phyloP scores from a whole-genome alignment of 2,888 invertebrate genomes.

The Lochmaea crataegi region DNA sequence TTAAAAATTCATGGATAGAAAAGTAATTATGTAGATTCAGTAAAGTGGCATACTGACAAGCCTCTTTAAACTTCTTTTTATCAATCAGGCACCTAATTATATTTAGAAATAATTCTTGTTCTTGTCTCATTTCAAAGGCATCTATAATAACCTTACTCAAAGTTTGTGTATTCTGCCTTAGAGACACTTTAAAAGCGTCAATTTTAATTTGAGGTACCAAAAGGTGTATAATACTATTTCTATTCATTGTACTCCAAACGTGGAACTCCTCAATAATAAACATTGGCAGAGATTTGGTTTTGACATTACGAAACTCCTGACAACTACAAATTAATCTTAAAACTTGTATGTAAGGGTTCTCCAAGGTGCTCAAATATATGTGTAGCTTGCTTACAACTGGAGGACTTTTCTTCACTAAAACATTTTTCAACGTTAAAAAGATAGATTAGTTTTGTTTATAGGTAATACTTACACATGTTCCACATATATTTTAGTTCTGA shows the following conservation, averaged over 20 bases:
- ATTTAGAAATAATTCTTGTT: slow-evolving; percentile 73
- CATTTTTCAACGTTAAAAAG: neutral
- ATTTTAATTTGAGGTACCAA: slow-evolving; percentile 72
- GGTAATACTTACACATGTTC: slow-evolving; percentile 54
- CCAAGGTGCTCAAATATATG: slow-evolving; percentile 58
- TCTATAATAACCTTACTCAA: slow-evolving; percentile 74
- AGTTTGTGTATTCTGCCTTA: slow-evolving; percentile 73
- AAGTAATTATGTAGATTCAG: slow-evolving; percentile 77
- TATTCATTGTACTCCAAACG: slow-evolving; percentile 65
- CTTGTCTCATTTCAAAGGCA: slow-evolving; percentile 72
- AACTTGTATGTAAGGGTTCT: slow-evolving; percentile 72
- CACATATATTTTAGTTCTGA: slow-evolving; percentile 62
- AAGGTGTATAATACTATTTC: slow-evolving; percentile 65
- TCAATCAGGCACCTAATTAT: slow-evolving; percentile 71
- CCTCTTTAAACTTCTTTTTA: slow-evolving; percentile 77
- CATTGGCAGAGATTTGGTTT: slow-evolving; percentile 72
- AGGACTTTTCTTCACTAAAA: slow-evolving; percentile 63
- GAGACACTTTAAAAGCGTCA: slow-evolving; percentile 79
- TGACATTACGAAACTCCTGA: slow-evolving; percentile 73
- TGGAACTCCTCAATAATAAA: slow-evolving; percentile 73
- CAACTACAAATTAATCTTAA: slow-evolving; percentile 72
- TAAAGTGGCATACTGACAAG: slow-evolving; percentile 76
- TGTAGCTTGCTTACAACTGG: slow-evolving; percentile 60
- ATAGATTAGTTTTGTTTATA: slow-evolving; percentile 1
- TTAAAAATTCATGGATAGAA: slow-evolving; percentile 75